Base-by-base conservation (phyloP, 2,113 vertebrate species). In the Poicephalus gulielmi region DNA sequence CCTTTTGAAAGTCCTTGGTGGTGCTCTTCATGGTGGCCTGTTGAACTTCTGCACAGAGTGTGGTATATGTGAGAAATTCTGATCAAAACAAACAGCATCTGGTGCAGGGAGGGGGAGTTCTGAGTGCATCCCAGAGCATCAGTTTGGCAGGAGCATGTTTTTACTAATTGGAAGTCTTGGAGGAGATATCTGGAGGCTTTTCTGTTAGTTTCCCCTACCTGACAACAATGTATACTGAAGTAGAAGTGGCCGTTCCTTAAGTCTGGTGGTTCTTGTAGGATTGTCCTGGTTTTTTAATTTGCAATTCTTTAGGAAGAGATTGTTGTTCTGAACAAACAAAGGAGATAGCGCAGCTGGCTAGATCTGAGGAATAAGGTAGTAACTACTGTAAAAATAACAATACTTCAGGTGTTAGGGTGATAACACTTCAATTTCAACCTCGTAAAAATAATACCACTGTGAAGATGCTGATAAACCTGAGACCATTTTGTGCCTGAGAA, bases 1-100 rank as follows among this genome's bases (percentile, higher is more conserved):
- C n/a, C 68, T 75, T 94, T 90, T 76, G 68, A 39, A 88, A 88
- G 25, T 31, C 68, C 27, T 93, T 95, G 90, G 60, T 92, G 86
- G 88, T 59, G 23, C 0, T 3, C 50, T 95, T 94, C 91, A 63
- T 81, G 76, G 83, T 94, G 88, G 86, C 68, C 73, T 30, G 3
- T 5, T 74, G 53, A 93, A 85, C 49, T 90, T 73, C 10, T 31
- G 35, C 49, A 46, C 28, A 50, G 62, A 67, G 43, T 76, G n/a
- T 43, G 47, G 7, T 49, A 66, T 81, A 20, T 39, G 43, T 92
- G 94, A 83, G 94, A 96, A 93, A 75, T 63, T 74, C n/a, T 53
- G 15, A 88, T 85, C 59, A 39, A 75, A 67, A 41, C 19, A 85
- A 87, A 69, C 25, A 74, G 53, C 87, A 86, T 96, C 76, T 96